These are phyloP conservation scores for Polyommatus icarus DNA, from an alignment of 2,888 invertebrate species.

Conservation along the genomic window DNA sequence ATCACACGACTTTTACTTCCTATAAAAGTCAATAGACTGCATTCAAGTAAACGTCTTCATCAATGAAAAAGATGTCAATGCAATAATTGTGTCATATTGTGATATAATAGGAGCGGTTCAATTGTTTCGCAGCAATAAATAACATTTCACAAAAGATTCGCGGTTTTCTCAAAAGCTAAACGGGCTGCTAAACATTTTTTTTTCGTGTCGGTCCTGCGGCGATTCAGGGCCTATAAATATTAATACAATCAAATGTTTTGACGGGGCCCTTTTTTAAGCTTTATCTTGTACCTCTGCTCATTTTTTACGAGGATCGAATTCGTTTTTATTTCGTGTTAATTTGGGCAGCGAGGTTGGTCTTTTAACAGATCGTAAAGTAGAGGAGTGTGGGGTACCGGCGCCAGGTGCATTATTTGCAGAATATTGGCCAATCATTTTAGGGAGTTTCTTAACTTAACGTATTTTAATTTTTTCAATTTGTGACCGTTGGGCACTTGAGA, in stretches of 20 bases:
- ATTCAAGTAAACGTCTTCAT: conserved; percentile 65
- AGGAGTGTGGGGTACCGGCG: conserved; percentile 54
- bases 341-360: conserved; percentile 79
- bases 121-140: conserved; percentile 80
- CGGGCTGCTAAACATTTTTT: conserved; percentile 79
- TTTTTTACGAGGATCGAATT: conserved; percentile 74
- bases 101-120: conserved; percentile 78
- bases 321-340: conserved; percentile 80
- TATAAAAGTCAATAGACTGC: conserved; percentile 28
- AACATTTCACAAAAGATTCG: conserved; percentile 76
- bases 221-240: conserved; percentile 76
- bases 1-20: conserved; percentile 11
- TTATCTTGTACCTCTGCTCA: conserved; percentile 76
- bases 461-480: background rate
- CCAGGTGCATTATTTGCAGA: conserved; percentile 58
- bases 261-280: conserved; percentile 79
- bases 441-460: conserved; percentile 20
- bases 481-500: background rate
- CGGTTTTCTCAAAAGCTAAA: conserved; percentile 80
- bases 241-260: conserved; percentile 82
- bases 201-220: conserved; percentile 73
- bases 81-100: conserved; percentile 76
- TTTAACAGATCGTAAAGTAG: conserved; percentile 81
- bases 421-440: conserved; percentile 38
- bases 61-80: conserved; percentile 68